These are phyloP conservation scores for Micromussa lordhowensis DNA, from an alignment of 92 coral and sea anemone species.

Conservation along the genomic window DNA sequence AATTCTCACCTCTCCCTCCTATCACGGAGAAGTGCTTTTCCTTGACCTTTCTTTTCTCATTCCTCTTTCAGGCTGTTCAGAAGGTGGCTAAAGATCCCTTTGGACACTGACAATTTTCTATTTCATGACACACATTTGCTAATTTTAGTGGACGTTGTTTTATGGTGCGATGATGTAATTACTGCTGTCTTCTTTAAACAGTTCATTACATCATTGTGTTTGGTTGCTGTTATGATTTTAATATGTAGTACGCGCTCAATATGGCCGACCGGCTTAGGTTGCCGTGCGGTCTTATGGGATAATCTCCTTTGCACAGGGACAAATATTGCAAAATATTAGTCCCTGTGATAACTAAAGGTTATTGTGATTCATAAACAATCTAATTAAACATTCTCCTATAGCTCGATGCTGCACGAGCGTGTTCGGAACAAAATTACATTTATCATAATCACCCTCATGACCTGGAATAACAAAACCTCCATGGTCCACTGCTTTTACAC, in stretches of 20 bases:
- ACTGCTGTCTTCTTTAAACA: no score
- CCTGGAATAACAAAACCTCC: not conserved
- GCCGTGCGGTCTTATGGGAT: not conserved
- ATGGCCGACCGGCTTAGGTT: not conserved
- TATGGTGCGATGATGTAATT: no score
- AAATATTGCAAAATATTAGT: no score
- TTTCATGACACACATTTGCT: not conserved
- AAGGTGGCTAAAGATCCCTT: not conserved
- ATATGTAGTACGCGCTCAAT: not conserved
- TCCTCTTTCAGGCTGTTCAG: not conserved
- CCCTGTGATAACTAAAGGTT: no score
- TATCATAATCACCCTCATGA: no score
- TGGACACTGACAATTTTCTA: not conserved
- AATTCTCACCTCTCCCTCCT: not conserved
- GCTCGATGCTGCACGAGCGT: no score
- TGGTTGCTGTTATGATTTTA: not conserved
- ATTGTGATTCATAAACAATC: no score
- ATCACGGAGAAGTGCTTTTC: not conserved
- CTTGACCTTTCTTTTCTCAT: not conserved
- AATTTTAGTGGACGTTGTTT: not conserved
- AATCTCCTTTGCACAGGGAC: not conserved
- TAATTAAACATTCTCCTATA: no score
- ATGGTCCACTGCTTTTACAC: not conserved
- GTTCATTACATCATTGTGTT: no score
- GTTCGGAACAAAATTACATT: no score